Evolutionary conservation across 2,888 invertebrate genomes (phyloP), one percentile per base, ranked within the genome.

Genomic region (Prosapia bicincta): DNA sequence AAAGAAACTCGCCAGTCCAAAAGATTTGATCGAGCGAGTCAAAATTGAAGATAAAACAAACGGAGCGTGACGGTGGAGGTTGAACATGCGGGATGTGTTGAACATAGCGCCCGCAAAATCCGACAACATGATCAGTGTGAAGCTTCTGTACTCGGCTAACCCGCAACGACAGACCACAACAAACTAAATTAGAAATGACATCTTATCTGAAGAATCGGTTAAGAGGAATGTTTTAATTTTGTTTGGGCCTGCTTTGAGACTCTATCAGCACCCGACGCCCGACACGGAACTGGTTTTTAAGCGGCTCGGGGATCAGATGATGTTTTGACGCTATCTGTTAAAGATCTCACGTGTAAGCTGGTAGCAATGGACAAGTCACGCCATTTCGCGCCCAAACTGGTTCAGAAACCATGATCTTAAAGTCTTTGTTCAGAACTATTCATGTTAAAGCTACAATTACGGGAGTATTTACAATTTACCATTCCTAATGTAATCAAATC

Each of bases 161-260:
- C 38, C 2, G 15, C 38, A 6, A 13, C 7, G 38, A 38, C 38
- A 38, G 38, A 13, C 38, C 20, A 54, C 54, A 54, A 54, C 54
- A 54, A 54, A 54, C 54, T 54, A 54, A 54, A 54, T 54, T n/a
- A 54, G 54, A 54, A 54, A 54, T 54, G 54, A 54, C 54, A 54
- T 54, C 20, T 54, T 54, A 54, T 54, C 54, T 20, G 20, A 3
- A 9, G 54, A 54, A 54, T 54, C 54, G 54, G 54, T 6, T 54
- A 54, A 54, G 54, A 54, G 54, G 54, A 54, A 54, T 54, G 54
- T 54, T 54, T 54, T 54, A 54, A 54, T 54, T 54, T 54, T 54
- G 54, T 54, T 54, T 54, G 54, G 54, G 13, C 54, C 54, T 20
- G 54, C 54, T 54, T 54, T 54, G 54, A 54, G 20, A 9, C 20